Evolutionary conservation across 1,140 invertebrate species (phyloP).

Genomic region (Ceratina calcarata): DNA sequence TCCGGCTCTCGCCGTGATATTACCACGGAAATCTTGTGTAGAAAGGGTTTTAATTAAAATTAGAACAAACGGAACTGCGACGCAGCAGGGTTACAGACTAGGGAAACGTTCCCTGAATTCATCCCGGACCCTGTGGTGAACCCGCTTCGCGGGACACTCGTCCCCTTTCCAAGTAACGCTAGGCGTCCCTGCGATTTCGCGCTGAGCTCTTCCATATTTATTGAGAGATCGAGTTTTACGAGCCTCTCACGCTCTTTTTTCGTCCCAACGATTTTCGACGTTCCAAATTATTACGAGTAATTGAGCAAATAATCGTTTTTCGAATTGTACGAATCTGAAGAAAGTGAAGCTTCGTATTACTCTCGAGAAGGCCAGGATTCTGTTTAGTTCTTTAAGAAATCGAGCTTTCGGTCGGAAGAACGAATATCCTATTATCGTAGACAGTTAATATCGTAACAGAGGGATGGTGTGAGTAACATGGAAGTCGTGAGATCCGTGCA

Average conservation of each 20-base stretch:
- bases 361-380: too few species aligned
- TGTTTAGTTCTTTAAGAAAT: neutral
- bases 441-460: constrained; percentile 30
- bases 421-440: constrained; percentile 35
- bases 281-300: neutral
- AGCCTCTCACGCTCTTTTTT: neutral
- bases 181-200: constrained; percentile 25
- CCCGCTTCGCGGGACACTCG: constrained; percentile 15
- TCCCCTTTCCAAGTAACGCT: neutral
- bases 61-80: constrained; percentile 66
- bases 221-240: constrained; percentile 60
- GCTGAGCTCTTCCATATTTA: constrained; percentile 51
- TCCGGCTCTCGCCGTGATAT: constrained; percentile 46
- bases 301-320: too few species aligned
- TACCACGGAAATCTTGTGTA: constrained; percentile 65
- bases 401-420: neutral
- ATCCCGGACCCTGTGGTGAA: constrained; percentile 54
- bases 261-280: neutral
- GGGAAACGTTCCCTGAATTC: constrained; percentile 54
- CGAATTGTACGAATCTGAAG: too few species aligned
- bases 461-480: constrained; percentile 57
- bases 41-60: constrained; percentile 72
- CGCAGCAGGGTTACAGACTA: constrained; percentile 63
- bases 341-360: too few species aligned
- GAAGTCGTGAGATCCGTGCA: constrained; percentile 63